Conservation (phyloP, 2,113 vertebrate species). For the Symphodus melops region DNA sequence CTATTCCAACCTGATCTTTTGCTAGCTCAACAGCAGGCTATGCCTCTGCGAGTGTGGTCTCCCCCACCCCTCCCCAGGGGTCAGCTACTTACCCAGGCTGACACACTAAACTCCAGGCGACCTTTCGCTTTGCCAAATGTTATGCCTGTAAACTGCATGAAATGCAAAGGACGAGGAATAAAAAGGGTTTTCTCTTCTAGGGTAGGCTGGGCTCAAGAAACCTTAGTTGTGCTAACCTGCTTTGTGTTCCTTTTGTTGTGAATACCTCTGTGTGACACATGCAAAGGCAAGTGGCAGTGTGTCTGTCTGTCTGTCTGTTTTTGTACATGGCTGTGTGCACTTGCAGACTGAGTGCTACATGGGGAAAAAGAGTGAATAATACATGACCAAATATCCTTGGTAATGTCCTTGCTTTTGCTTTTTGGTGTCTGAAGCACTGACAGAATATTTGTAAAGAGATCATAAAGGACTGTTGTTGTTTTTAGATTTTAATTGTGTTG, state of each 20-base stretch:
- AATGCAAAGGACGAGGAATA: conserved; percentile 43
- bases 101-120: conserved; percentile 81
- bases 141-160: conserved; percentile 76
- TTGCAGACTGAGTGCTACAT: conserved; percentile 58
- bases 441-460: background rate
- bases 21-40: conserved; percentile 39
- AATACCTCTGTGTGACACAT: conserved; percentile 67
- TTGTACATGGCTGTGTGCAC: conserved; percentile 49
- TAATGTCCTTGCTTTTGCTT: conserved; percentile 46
- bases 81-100: conserved; percentile 71
- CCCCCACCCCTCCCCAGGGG: conserved; percentile 57
- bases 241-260: conserved; percentile 54
- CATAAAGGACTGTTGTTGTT: background rate
- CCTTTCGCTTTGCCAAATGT: conserved; percentile 74
- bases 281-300: conserved; percentile 54
- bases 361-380: conserved; percentile 68
- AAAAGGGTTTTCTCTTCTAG: conserved; percentile 39
- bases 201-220: conserved; percentile 41
- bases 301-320: conserved; percentile 47
- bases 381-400: conserved; percentile 54
- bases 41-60: conserved; percentile 46
- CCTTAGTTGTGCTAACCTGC: conserved; percentile 25
- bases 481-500: no score
- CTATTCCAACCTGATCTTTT: conserved; percentile 34
- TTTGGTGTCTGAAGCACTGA: conserved; percentile 22